Evolutionary conservation across 53 echinoderm and acorn worm genomes (phyloP).

Genomic region (Crossaster papposus): DNA sequence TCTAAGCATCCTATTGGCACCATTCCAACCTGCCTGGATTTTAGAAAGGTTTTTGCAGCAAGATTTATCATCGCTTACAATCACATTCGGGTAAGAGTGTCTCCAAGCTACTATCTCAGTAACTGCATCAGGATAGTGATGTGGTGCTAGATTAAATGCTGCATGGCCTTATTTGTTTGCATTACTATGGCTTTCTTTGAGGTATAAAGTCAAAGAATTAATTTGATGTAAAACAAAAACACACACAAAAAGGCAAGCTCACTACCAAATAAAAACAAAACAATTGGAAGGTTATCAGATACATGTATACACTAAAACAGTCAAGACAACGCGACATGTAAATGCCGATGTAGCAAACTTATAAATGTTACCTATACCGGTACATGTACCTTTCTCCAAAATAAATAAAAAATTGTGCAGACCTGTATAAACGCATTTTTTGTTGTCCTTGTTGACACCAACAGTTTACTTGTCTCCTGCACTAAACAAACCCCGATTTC

Average conservation of each 20-base stretch:
- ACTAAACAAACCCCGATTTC: too few relatives aligned
- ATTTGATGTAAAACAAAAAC: background rate
- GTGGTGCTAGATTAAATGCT: background rate
- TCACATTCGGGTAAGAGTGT: background rate
- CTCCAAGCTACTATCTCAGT: background rate
- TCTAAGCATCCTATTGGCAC: too few relatives aligned
- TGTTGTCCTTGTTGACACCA: too few relatives aligned
- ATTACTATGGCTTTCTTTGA: background rate
- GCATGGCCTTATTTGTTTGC: background rate
- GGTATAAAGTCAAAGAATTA: background rate
- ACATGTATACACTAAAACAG: background rate
- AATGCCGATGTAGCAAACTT: background rate
- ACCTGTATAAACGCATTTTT: too few relatives aligned
- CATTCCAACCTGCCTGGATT: too few relatives aligned
- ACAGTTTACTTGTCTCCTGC: too few relatives aligned
- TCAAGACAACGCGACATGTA: background rate
- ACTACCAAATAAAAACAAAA: background rate
- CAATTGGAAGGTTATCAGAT: background rate
- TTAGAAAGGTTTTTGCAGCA: too few relatives aligned
- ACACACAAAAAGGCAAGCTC: background rate
- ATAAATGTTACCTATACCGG: too few relatives aligned
- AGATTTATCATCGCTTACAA: background rate
- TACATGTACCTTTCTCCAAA: too few relatives aligned
- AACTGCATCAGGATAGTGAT: background rate
- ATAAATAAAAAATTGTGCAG: too few relatives aligned